Conservation (phyloP, 1,140 invertebrate species). For the Drosophila repleta region DNA sequence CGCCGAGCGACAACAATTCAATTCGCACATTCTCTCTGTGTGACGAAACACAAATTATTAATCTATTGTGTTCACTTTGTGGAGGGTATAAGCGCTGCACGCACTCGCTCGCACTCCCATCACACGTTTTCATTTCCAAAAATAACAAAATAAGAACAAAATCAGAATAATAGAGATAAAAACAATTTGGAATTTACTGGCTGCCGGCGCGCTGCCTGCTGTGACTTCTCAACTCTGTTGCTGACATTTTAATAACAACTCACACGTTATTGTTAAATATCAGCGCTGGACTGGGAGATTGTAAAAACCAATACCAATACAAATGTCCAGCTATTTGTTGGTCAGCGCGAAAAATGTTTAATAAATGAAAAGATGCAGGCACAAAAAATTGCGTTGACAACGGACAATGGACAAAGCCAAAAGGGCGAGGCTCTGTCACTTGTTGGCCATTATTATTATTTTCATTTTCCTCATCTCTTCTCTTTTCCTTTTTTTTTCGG, state of each 20-base stretch:
- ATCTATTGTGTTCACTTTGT: slow-evolving; percentile 11
- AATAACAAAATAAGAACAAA: no score
- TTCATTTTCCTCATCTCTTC: neutral
- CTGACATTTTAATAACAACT: slow-evolving; percentile 39
- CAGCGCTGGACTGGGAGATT: slow-evolving; percentile 2
- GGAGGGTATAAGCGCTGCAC: neutral
- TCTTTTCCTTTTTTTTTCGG: neutral
- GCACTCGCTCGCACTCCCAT: neutral
- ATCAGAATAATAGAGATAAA: slow-evolving; percentile 10
- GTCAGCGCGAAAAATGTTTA: slow-evolving; percentile 22
- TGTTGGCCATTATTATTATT: slow-evolving; percentile 14
- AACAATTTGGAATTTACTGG: slow-evolving; percentile 12
- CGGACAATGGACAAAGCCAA: slow-evolving; percentile 19
- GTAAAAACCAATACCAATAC: slow-evolving; percentile 8
- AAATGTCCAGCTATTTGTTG: slow-evolving; percentile 12
- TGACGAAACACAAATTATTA: neutral
- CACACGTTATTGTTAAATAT: slow-evolving; percentile 35
- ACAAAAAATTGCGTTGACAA: slow-evolving; percentile 23
- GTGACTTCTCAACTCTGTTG: slow-evolving; percentile 20
- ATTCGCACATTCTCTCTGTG: neutral
- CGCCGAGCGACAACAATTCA: neutral
- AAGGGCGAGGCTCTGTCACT: slow-evolving; percentile 11
- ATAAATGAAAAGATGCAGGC: slow-evolving; percentile 23
- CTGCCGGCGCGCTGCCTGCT: slow-evolving; percentile 1
- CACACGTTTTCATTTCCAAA: no score